Evolutionary conservation across 2,797 vertebrate species (phyloP).

Genomic region (Myioborus melanocephalus): DNA sequence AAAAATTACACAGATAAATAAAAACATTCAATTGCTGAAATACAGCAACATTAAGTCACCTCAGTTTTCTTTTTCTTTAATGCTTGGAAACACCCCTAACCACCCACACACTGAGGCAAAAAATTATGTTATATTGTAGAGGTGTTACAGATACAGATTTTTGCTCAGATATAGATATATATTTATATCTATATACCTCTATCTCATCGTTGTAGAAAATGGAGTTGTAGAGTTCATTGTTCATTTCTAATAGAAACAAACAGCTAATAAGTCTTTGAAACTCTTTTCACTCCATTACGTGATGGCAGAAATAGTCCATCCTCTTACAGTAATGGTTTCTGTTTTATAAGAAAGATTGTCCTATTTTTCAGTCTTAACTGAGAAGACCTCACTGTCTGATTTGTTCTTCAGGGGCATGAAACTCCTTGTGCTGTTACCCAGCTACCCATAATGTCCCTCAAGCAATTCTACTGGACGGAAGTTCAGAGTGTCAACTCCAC

Average conservation of each 20-base stretch:
- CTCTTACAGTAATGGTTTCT: conserved; percentile 54
- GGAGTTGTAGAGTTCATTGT: conserved; percentile 41
- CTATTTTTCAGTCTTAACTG: conserved; percentile 55
- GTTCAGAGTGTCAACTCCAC: conserved; percentile 50
- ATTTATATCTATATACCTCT: conserved; percentile 16
- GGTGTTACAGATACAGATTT: conserved; percentile 23
- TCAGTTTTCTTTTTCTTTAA: conserved; percentile 41
- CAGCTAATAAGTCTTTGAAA: conserved; percentile 34
- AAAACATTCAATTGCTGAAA: conserved; percentile 76
- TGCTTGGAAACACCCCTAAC: conserved; percentile 10
- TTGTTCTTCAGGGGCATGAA: conserved; percentile 50
- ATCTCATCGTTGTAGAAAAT: conserved; percentile 49
- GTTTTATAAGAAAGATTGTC: conserved; percentile 61
- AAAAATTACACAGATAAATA: conserved; percentile 76
- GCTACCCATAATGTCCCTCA: conserved; percentile 54
- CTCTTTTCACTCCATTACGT: conserved; percentile 36
- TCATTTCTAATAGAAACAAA: conserved; percentile 61
- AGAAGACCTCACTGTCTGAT: conserved; percentile 59
- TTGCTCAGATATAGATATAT: conserved; percentile 10
- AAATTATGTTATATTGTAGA: conserved; percentile 1
- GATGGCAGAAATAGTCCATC: conserved; percentile 60
- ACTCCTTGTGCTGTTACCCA: conserved; percentile 45
- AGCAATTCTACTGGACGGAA: conserved; percentile 31
- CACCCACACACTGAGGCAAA: neutral
- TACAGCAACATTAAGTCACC: conserved; percentile 70